Evolutionary conservation across 2,888 invertebrate genomes (phyloP), one percentile per base, ranked within the genome.

Genomic region (Drosophila subsilvestris): DNA sequence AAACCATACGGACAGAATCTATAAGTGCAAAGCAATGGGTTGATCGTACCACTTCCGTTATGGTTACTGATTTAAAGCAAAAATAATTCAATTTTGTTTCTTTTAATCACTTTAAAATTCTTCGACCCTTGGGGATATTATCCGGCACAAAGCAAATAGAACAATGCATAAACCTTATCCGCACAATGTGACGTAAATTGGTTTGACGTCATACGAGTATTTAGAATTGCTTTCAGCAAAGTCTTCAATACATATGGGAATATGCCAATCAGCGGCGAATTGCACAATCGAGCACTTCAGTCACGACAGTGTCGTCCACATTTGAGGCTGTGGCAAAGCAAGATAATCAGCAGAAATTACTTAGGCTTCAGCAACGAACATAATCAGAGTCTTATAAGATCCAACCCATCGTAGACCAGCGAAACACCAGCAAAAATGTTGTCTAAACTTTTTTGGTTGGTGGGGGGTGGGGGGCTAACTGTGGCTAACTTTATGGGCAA

Each of bases 401-500:
- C 42, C 48, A 68, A 29, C 29, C 7, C 37, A 20, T 48, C 57
- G 14, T 42, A 68, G 29, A 42, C 22, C 9, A 14, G 42, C 25
- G 25, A 25, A 25, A 22, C 12, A 7, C 20, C n/a, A 20, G 12
- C n/a, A 68, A 56, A 42, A 68, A 68, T 66, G 43, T 56, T 68
- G 57, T 27, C 12, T 10, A 18, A 62, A 62, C 48, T 63, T 62
- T 48, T 6, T n/a, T n/a, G n/a, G n/a, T n/a, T n/a, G n/a, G n/a
- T n/a, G n/a, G n/a, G n/a, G n/a, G n/a, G n/a, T n/a, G n/a, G n/a
- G n/a, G n/a, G n/a, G n/a, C n/a, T n/a, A n/a, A n/a, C n/a, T 9
- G 37, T 9, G 32, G 17, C n/a, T 20, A 67, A 67, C 70, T 67
- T 69, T 44, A 25, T 8, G 50, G 50, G 47, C 58, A 18, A 44